phyloP scores from a whole-genome alignment of 2,797 vertebrate genomes.

The Iguana delicatissima region DNA sequence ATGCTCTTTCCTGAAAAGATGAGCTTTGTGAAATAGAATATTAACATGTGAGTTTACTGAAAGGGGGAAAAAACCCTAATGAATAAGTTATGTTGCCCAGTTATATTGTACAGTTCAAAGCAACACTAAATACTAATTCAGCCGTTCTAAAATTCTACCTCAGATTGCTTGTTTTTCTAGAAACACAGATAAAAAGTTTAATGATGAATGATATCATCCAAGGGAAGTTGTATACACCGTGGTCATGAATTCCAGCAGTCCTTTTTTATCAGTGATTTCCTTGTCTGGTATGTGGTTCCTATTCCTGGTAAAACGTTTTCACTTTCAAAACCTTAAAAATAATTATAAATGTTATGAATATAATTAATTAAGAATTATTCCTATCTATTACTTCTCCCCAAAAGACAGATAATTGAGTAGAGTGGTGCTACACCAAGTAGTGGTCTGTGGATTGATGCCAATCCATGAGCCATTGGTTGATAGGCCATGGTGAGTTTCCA shows the following conservation, averaged over 20 bases:
- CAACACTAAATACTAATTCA: neutral
- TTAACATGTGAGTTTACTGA: neutral
- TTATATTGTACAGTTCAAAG: neutral
- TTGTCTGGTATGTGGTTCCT: neutral
- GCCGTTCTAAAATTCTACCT: neutral
- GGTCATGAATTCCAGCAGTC: neutral
- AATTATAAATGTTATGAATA: no score
- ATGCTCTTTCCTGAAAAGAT: neutral
- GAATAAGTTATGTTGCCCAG: neutral
- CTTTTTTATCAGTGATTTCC: neutral
- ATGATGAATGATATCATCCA: neutral
- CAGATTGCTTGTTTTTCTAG: neutral
- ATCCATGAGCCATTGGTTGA: no score
- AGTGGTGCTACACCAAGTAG: no score
- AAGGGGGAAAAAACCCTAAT: neutral
- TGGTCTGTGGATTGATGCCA: no score
- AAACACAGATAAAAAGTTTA: neutral
- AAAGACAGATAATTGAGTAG: neutral
- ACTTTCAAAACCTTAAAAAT: no score
- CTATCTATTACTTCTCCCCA: neutral
- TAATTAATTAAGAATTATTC: no score
- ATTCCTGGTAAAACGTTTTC: neutral
- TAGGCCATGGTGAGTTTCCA: no score
- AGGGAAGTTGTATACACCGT: neutral
- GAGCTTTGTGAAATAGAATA: neutral